Evolutionary conservation across 2,888 invertebrate species (phyloP).

Genomic region (Hemaris fuciformis): DNA sequence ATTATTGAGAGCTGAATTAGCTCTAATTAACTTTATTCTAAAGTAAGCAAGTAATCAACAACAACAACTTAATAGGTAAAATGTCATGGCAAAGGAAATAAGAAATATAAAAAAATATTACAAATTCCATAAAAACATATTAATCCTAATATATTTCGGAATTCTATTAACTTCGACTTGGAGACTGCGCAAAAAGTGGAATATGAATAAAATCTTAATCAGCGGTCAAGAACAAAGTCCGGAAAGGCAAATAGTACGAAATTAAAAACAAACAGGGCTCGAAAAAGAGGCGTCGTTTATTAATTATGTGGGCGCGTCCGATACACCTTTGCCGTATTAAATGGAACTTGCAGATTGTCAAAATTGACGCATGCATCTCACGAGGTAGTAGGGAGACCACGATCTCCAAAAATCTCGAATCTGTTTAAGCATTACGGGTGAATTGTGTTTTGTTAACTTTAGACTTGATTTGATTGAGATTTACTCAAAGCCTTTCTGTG

Average conservation of each 20-base stretch:
- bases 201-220: constrained; percentile 80
- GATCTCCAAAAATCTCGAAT: neutral
- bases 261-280: constrained; percentile 73
- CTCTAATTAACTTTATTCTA: too few relatives aligned
- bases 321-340: constrained; percentile 46
- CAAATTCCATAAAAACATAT: neutral
- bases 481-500: too few relatives aligned
- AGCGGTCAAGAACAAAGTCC: constrained; percentile 57
- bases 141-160: neutral
- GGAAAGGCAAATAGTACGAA: constrained; percentile 56
- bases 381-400: constrained; percentile 43
- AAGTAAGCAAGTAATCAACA: too few relatives aligned
- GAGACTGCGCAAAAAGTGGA: constrained; percentile 41
- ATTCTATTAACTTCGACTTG: neutral
- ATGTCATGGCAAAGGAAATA: neutral
- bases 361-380: constrained; percentile 61
- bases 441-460: too few relatives aligned
- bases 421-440: neutral
- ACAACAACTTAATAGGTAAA: neutral
- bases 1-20: neutral
- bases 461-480: too few relatives aligned
- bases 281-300: constrained; percentile 74
- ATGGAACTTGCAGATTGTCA: constrained; percentile 67
- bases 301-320: constrained; percentile 67
- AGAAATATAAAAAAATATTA: neutral